Base-by-base conservation (phyloP, 2,888 invertebrate genomes). In the Autographa gamma region DNA sequence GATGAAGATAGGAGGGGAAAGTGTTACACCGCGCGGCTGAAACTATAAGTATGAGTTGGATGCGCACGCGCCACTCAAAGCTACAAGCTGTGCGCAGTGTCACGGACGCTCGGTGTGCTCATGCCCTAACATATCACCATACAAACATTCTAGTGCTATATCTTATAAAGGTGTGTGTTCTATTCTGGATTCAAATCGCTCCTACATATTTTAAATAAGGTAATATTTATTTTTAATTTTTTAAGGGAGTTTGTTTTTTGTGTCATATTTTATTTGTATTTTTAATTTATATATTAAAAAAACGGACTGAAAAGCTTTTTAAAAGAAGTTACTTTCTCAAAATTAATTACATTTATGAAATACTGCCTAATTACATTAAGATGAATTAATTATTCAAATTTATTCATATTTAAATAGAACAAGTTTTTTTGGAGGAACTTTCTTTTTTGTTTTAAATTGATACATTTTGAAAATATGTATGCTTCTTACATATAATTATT, bases 1-100 rank as follows among this genome's bases (percentile, higher is more conserved):
- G 87, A 91, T 89, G 88, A 87, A 85, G 88, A 86, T 85, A 85
- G 91, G 92, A 89, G 93, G 95, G 94, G 94, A 95, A 95, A 94
- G 94, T 94, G 92, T 90, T 91, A 92, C 92, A 87, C 83, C 78
- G 85, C 82, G 76, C 77, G 73, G 76, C 89, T 90, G 91, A 94
- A 93, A 89, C 91, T 95, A 95, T 95, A 95, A 95, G 95, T 94
- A 94, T 85, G 89, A 88, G 91, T 83, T 79, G 67, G 71, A 61
- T 67, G 85, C 86, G 89, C 88, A 78, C 87, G 90, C 92, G 91
- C 88, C 75, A 78, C 83, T 85, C 92, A 93, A 93, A 93, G 91
- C 92, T 91, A 79, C 77, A 72, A 79, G 84, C 76, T 81, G 76
- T 81, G 85, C 87, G 85, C 87, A 82, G 85, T 89, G 89, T 90